These are phyloP conservation scores for Orthonyx spaldingii DNA, from an alignment of 2,113 vertebrate species.

Conservation along the genomic window DNA sequence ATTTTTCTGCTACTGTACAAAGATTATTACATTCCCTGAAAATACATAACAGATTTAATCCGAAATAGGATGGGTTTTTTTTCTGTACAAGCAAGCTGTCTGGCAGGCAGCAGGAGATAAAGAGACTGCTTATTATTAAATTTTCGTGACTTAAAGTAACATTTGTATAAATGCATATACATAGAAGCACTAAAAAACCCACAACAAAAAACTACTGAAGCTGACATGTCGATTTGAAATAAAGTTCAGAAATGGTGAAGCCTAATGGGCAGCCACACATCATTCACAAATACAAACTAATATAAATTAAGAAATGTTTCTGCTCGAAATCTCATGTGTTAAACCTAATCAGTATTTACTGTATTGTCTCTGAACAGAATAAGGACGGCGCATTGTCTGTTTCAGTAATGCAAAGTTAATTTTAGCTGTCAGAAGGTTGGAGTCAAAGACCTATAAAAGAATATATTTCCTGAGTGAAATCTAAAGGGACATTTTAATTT, in stretches of 20 bases:
- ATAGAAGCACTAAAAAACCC: background rate
- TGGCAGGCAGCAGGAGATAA: background rate
- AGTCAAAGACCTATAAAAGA: slow-evolving; percentile 37
- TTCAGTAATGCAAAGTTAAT: slow-evolving; percentile 30
- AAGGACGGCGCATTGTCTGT: background rate
- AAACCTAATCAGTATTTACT: slow-evolving; percentile 7
- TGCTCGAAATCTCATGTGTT: background rate
- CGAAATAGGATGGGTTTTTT: background rate
- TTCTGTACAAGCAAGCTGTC: background rate
- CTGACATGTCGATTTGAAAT: background rate
- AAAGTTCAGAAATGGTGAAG: background rate
- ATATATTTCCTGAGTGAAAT: slow-evolving; percentile 12
- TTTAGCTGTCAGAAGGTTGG: slow-evolving; percentile 27
- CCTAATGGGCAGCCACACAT: background rate
- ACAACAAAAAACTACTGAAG: background rate
- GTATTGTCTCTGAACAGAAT: background rate
- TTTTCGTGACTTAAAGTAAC: background rate
- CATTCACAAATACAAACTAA: background rate
- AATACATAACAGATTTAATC: background rate
- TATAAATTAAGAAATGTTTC: background rate
- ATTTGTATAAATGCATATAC: background rate
- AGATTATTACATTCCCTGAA: background rate
- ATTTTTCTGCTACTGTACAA: background rate
- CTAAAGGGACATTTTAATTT: slow-evolving; percentile 19
- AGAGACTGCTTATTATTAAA: background rate